Evolutionary conservation across 30 jellyfish, hydroid and myxozoan species (phyloP).

Genomic region (Clytia hemisphaerica): DNA sequence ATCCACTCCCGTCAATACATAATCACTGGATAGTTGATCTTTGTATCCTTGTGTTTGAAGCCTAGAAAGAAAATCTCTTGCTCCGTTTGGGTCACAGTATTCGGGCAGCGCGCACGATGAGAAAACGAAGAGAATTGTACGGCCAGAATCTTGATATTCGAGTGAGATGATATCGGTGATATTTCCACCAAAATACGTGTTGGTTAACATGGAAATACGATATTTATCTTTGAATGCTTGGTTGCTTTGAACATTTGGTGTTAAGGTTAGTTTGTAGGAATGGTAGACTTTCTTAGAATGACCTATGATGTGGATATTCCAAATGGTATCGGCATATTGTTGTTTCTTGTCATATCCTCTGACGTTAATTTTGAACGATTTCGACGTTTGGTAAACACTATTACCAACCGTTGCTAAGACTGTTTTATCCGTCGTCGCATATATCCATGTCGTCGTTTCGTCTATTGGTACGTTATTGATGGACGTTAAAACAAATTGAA

Average conservation of each 20-base stretch:
- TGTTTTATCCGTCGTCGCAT: background rate
- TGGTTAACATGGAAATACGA: constrained; percentile 19
- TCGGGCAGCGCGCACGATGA: constrained; percentile 59
- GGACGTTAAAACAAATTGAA: constrained; percentile 32
- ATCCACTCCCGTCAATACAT: constrained; percentile 14
- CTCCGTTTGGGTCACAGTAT: constrained; percentile 63
- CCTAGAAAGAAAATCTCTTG: constrained; percentile 13
- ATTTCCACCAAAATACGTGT: constrained; percentile 33
- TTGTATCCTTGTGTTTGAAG: constrained; percentile 13
- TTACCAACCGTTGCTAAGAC: constrained; percentile 1
- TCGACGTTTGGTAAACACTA: constrained; percentile 37
- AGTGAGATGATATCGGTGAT: constrained; percentile 39
- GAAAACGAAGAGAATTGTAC: constrained; percentile 27
- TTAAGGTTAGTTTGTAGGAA: constrained; percentile 34
- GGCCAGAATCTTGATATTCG: background rate
- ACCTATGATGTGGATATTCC: constrained; percentile 51
- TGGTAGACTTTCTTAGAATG: constrained; percentile 39
- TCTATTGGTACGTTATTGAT: constrained; percentile 53
- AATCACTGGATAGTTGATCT: constrained; percentile 31
- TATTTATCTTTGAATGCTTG: constrained; percentile 32
- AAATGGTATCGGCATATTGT: constrained; percentile 48
- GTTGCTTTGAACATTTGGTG: background rate
- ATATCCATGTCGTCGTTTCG: constrained; percentile 63
- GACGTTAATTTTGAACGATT: constrained; percentile 59
- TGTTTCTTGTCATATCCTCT: constrained; percentile 76